Evolutionary conservation across 1,140 invertebrate genomes (phyloP).

Genomic region (Philaenus spumarius): DNA sequence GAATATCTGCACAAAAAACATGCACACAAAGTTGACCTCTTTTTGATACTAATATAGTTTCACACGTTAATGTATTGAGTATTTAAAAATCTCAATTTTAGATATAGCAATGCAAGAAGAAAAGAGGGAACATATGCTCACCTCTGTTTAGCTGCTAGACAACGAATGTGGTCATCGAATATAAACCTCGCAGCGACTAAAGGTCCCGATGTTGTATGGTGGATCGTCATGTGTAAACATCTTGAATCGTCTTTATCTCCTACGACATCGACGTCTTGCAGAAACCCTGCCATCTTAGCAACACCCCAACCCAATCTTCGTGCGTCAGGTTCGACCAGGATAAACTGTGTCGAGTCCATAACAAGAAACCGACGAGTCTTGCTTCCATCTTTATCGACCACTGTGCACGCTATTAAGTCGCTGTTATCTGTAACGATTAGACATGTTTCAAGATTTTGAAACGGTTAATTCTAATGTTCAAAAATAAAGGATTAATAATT

Average conservation of each 20-base stretch:
- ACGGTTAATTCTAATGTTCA: too few species aligned
- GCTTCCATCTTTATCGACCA: slow-evolving; percentile 80
- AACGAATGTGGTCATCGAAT: slow-evolving; percentile 98
- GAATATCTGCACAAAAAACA: too few species aligned
- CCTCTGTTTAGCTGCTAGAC: slow-evolving; percentile 93
- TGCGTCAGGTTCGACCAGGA: slow-evolving; percentile 93
- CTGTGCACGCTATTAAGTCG: slow-evolving; percentile 93
- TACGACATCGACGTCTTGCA: slow-evolving; percentile 72
- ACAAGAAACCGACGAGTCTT: slow-evolving; percentile 90
- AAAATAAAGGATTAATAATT: too few species aligned
- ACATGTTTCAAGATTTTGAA: not conserved
- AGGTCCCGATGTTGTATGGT: slow-evolving; percentile 69
- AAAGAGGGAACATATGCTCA: too few species aligned
- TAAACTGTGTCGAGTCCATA: slow-evolving; percentile 84
- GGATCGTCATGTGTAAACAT: slow-evolving; percentile 91
- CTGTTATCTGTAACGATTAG: slow-evolving; percentile 23
- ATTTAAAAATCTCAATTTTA: too few species aligned
- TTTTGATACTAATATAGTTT: too few species aligned
- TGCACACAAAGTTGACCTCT: too few species aligned
- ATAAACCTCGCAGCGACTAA: slow-evolving; percentile 88
- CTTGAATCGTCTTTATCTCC: slow-evolving; percentile 95
- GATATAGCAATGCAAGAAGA: too few species aligned
- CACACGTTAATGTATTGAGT: too few species aligned
- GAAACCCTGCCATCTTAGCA: slow-evolving; percentile 85
- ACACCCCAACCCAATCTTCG: slow-evolving; percentile 93